Base-by-base conservation (phyloP, 2,888 invertebrate species). In the Xiphydria camelus region DNA sequence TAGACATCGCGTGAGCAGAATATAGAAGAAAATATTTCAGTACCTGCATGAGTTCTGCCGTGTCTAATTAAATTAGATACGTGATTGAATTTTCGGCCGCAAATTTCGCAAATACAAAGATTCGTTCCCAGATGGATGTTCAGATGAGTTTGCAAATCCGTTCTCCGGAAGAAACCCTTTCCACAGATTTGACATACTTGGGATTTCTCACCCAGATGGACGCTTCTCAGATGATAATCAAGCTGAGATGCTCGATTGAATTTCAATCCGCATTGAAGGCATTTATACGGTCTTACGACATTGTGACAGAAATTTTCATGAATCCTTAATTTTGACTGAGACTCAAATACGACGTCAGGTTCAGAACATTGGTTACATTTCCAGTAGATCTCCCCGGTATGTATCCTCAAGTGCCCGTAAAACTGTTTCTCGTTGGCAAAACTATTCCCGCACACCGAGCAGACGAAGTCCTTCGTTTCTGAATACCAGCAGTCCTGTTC, bases 51-150 rank as follows among this genome's bases (percentile, higher is more conserved):
- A 26, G 73, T 74, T 60, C 78, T 69, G 45, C 64, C 59, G 23
- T 71, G 71, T 41, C 71, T 65, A 33, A 72, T 74, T 29, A 76
- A 58, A 61, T 77, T 77, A 0, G 77, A 77, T n/a, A 74, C 67
- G 47, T 77, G 76, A 53, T 70, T 72, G 41, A 77, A 77, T 45
- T 72, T 70, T 23, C 68, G 61, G 2, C 77, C 76, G 47, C 77
- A 77, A 34, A 73, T 58, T 47, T 75, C 70, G 32, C 77, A 77
- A 5, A 75, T 70, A 22, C 68, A 69, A 37, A 62, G 61, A 49
- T 75, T 73, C n/a, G 73, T 72, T 9, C 75, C 74, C 25, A 76
- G 52, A 50, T 77, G 77, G 38, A 74, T 68, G 41, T 76, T 76
- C n/a, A 76, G 59, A 47, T 77, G 77, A 3, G 71, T 75, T 15